phyloP scores from a whole-genome alignment of 2,797 vertebrate genomes.

The Enteromius paludinosus region DNA sequence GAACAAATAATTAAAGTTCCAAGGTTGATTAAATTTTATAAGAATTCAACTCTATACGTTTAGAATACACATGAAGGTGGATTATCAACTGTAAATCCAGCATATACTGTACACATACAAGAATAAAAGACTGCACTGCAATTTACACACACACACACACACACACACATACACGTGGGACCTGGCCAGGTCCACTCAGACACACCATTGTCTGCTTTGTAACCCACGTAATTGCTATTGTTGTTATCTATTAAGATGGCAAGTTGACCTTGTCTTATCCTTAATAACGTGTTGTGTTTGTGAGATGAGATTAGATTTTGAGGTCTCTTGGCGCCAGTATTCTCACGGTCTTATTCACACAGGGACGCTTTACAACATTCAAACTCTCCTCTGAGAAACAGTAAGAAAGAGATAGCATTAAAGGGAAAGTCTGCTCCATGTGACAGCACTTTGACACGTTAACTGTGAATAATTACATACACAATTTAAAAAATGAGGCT shows the following conservation, averaged over 20 bases:
- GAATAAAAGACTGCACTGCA: not conserved
- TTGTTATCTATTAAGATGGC: slow-evolving; percentile 32
- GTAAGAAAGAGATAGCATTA: not conserved
- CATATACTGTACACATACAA: not conserved
- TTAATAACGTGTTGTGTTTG: slow-evolving; percentile 20
- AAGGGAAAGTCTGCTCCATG: slow-evolving; percentile 5
- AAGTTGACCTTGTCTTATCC: slow-evolving; percentile 38
- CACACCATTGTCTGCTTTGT: slow-evolving; percentile 5
- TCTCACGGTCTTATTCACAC: not conserved
- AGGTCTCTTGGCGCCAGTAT: slow-evolving; percentile 7
- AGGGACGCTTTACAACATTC: slow-evolving; percentile 21
- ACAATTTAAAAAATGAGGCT: slow-evolving; percentile 45
- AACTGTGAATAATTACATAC: slow-evolving; percentile 42
- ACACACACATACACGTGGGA: not conserved
- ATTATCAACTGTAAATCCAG: slow-evolving; percentile 8
- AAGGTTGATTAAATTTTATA: not conserved
- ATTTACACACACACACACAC: slow-evolving; percentile 12
- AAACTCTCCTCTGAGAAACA: slow-evolving; percentile 7
- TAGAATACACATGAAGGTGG: not conserved
- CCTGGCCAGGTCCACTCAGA: not conserved
- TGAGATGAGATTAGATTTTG: slow-evolving; percentile 35
- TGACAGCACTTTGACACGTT: slow-evolving; percentile 43
- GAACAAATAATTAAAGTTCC: not conserved
- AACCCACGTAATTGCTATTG: slow-evolving; percentile 31
- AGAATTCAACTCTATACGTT: not conserved